Percentiles rank a stretch among this genome's conserved stretches.
phyloP scores from a whole-genome alignment of 2,113 vertebrate species.

The Okapia johnstoni region DNA sequence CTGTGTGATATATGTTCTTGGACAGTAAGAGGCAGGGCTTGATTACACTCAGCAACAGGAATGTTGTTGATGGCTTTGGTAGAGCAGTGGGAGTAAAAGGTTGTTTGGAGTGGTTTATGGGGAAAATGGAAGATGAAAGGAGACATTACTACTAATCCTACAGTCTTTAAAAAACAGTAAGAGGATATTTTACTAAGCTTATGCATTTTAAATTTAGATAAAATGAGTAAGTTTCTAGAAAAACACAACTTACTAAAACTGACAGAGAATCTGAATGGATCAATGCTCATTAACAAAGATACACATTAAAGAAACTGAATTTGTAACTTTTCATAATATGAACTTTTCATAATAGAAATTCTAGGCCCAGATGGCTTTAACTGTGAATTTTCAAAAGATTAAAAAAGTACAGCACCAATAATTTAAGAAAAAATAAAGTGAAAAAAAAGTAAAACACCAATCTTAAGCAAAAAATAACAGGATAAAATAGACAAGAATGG shows the following conservation, averaged over 20 bases:
- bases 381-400: slow-evolving; percentile 6
- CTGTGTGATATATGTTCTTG: background rate
- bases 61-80: background rate
- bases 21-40: background rate
- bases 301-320: background rate
- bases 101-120: background rate
- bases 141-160: background rate
- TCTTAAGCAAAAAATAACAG: background rate
- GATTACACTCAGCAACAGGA: background rate
- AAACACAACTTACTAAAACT: background rate
- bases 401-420: background rate
- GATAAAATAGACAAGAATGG: background rate
- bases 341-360: background rate
- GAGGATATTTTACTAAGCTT: background rate
- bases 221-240: background rate
- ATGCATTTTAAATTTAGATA: background rate
- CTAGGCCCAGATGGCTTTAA: background rate
- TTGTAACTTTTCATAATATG: too few relatives aligned
- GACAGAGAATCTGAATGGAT: background rate
- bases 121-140: background rate
- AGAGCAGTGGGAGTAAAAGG: background rate
- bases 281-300: background rate
- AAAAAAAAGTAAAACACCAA: background rate
- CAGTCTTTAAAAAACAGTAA: background rate
- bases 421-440: background rate